phyloP scores from a whole-genome alignment of 2,888 invertebrate genomes.

The Drosophila austrosaltans region DNA sequence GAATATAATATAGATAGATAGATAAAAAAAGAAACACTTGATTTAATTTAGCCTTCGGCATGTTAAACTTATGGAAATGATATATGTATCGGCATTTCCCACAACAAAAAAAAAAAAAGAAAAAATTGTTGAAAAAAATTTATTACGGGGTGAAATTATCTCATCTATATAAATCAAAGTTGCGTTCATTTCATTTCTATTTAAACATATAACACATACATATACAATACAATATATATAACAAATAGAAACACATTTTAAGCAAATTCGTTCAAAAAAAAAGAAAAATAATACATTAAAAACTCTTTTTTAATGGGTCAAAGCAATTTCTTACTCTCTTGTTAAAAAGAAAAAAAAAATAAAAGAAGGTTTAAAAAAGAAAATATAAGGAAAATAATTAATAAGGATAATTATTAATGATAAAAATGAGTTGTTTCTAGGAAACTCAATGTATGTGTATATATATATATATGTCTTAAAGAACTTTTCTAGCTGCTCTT shows the following conservation, averaged over 20 bases:
- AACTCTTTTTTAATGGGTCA: too few relatives aligned
- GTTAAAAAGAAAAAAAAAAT: neutral
- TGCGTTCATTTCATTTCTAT: neutral
- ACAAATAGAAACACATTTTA: constrained; percentile 7
- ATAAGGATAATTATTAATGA: constrained; percentile 12
- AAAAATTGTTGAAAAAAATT: neutral
- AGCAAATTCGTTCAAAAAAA: constrained; percentile 21
- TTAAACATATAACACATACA: constrained; percentile 1
- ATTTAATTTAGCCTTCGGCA: constrained; percentile 6
- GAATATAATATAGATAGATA: constrained; percentile 1
- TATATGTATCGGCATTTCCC: neutral
- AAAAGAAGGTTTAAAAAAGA: neutral
- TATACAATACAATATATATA: constrained; percentile 25
- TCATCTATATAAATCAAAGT: constrained; percentile 25
- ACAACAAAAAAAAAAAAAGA: neutral
- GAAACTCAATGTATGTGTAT: neutral
- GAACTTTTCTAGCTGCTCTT: constrained; percentile 13
- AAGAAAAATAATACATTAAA: neutral
- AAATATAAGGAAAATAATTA: neutral
- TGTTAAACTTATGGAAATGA: neutral
- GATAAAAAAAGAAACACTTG: neutral
- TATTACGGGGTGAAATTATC: constrained; percentile 12
- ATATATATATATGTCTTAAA: too few relatives aligned
- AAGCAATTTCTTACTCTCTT: too few relatives aligned
- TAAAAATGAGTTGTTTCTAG: constrained; percentile 27